Percentiles rank a stretch among this genome's conserved stretches.
phyloP scores from a whole-genome alignment of 1,140 invertebrate genomes.

The Drosophila aff. region DNA sequence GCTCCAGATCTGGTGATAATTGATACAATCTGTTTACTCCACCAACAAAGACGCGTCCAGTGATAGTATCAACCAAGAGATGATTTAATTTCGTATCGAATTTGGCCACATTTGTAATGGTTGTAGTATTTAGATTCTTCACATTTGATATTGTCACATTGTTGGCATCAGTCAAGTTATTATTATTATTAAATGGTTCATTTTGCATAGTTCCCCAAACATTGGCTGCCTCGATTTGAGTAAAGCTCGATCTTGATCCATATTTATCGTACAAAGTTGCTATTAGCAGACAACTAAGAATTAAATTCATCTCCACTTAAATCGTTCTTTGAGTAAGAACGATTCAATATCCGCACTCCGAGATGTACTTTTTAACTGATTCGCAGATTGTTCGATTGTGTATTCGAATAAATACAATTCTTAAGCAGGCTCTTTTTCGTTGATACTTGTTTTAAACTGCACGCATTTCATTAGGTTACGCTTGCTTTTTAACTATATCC shows the following conservation, averaged over 20 bases:
- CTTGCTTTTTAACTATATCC: not conserved
- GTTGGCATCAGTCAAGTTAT: conserved; percentile 40
- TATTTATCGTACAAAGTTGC: conserved; percentile 37
- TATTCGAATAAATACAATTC: not conserved
- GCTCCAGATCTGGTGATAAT: conserved; percentile 93
- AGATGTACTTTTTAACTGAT: not conserved
- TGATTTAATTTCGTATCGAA: conserved; percentile 88
- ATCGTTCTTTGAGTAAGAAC: conserved; percentile 30
- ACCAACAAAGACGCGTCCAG: conserved; percentile 95
- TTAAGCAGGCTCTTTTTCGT: not conserved
- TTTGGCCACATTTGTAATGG: conserved; percentile 70
- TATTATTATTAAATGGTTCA: conserved; percentile 19
- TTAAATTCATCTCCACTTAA: conserved; percentile 59
- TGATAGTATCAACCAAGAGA: conserved; percentile 96
- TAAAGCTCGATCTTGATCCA: conserved; percentile 11
- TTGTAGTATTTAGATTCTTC: conserved; percentile 53
- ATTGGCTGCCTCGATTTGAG: conserved; percentile 21
- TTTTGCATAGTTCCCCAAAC: conserved; percentile 14
- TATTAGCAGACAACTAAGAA: conserved; percentile 59
- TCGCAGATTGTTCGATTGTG: conserved; percentile 7
- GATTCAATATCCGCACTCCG: conserved; percentile 5
- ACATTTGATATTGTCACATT: conserved; percentile 36
- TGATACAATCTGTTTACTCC: conserved; percentile 97
- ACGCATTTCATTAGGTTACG: not conserved
- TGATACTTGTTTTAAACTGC: conserved; percentile 1